Percentiles rank a stretch among this genome's conserved stretches.
phyloP scores from a whole-genome alignment of 2,797 vertebrate species.

The Thalassophryne amazonica region DNA sequence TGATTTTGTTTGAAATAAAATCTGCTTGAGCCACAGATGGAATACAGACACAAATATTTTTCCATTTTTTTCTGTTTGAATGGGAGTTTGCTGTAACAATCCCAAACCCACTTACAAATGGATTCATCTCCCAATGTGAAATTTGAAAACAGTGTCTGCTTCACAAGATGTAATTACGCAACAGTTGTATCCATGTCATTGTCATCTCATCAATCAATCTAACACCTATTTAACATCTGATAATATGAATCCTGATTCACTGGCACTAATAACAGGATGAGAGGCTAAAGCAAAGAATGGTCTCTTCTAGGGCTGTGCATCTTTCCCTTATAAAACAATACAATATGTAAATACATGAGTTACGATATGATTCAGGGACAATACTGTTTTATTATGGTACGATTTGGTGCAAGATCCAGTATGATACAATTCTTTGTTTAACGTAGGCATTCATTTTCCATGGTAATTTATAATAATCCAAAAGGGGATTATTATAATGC shows the following conservation, averaged over 20 bases:
- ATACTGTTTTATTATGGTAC: too few species aligned
- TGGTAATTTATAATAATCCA: too few species aligned
- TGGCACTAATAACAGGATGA: constrained; percentile 39
- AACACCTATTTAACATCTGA: constrained; percentile 41
- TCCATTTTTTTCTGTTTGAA: constrained; percentile 47
- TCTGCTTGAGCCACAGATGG: constrained; percentile 49
- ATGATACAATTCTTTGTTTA: too few species aligned
- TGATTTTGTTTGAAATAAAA: constrained; percentile 62
- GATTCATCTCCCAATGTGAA: constrained; percentile 46
- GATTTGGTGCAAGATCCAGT: too few species aligned
- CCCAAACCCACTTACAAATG: constrained; percentile 59
- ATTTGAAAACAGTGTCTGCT: constrained; percentile 54
- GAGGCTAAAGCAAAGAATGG: constrained; percentile 18
- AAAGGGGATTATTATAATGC: too few species aligned
- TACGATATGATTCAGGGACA: too few species aligned
- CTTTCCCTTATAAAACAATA: too few species aligned
- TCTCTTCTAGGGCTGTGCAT: too few species aligned
- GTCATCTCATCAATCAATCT: constrained; percentile 56
- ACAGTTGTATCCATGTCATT: constrained; percentile 62
- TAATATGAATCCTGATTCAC: constrained; percentile 52
- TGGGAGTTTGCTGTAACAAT: constrained; percentile 48
- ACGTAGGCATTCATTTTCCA: too few species aligned
- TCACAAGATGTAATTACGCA: constrained; percentile 60
- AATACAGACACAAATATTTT: constrained; percentile 52
- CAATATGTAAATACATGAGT: too few species aligned